Base-by-base conservation (phyloP, 1,140 invertebrate genomes). In the Vollenhovia emeryi region DNA sequence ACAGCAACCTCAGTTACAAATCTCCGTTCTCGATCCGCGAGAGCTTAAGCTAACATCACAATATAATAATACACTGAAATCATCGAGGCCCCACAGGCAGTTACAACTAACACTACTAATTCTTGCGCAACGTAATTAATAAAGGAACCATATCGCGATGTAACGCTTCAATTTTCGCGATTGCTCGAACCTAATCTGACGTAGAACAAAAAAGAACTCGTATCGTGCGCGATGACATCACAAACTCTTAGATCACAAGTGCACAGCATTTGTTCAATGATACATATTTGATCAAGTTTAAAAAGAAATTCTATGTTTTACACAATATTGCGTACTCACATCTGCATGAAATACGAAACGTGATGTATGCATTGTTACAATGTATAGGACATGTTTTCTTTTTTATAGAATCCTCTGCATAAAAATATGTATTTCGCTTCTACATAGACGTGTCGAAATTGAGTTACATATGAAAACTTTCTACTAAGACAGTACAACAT, bases 11-110 rank as follows among this genome's bases (percentile, higher is more conserved):
- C 94, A 93, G 90, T 90, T 48, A 90, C 89, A 93, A 79, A 89
- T 94, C 91, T 91, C 91, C 91, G 90, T 92, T 90, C 91, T 93
- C 92, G 91, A 85, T 92, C 76, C 92, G 92, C 93, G 91, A 62
- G 45, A 73, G 91, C 93, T 95, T 95, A 94, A 86, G 91, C 93
- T 94, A 94, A 94, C 93, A 94, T 94, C 94, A 94, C 94, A 94
- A 94, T 94, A 91, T 62, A 89, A 86, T 93, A 89, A 87, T 78
- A 94, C 93, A 94, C 92, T 93, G 92, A 94, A 94, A 94, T 93
- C 91, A 93, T 94, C 86, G 92, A 88, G 89, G 87, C 88, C 87
- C 90, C 84, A 79, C 89, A 79, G 86, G 86, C 69, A 85, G 90
- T 91, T 91, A 91, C 89, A 87, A 90, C 87, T 92, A 92, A 87